These are phyloP conservation scores for Argopecten irradians DNA, from an alignment of 1,140 invertebrate species.

Conservation along the genomic window DNA sequence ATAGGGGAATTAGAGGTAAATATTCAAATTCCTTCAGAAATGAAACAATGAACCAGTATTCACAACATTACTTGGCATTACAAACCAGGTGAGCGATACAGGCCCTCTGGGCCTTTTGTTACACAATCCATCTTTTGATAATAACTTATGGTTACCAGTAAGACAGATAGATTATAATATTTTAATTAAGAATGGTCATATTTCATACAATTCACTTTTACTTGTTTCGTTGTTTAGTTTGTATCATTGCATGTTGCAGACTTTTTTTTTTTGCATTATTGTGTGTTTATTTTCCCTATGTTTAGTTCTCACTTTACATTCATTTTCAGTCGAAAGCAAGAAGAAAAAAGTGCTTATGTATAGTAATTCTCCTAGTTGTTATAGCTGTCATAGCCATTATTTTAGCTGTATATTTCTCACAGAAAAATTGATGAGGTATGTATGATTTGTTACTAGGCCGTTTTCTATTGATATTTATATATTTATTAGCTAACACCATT, in stretches of 20 bases:
- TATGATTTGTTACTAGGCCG: not conserved
- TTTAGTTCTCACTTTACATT: constrained; percentile 49
- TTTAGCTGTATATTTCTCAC: constrained; percentile 75
- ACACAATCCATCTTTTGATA: no score
- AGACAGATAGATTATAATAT: no score
- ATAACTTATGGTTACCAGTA: no score
- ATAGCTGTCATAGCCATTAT: constrained; percentile 86
- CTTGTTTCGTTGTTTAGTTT: constrained; percentile 12
- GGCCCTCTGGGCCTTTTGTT: no score
- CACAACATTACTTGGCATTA: no score
- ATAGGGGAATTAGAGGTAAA: no score
- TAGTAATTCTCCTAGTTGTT: constrained; percentile 83
- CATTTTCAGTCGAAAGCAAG: constrained; percentile 87
- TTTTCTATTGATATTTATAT: no score
- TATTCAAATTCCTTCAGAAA: no score
- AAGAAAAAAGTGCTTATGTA: constrained; percentile 89
- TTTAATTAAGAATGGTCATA: no score
- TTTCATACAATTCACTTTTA: not conserved
- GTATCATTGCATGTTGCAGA: not conserved
- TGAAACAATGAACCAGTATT: no score
- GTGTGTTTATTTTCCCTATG: constrained; percentile 44
- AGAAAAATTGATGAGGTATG: constrained; percentile 29
- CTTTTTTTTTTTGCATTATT: constrained; percentile 44
- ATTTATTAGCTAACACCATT: no score
- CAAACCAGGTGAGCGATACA: no score